Conservation (phyloP, 2,888 invertebrate genomes). For the Drosophila birchii region DNA sequence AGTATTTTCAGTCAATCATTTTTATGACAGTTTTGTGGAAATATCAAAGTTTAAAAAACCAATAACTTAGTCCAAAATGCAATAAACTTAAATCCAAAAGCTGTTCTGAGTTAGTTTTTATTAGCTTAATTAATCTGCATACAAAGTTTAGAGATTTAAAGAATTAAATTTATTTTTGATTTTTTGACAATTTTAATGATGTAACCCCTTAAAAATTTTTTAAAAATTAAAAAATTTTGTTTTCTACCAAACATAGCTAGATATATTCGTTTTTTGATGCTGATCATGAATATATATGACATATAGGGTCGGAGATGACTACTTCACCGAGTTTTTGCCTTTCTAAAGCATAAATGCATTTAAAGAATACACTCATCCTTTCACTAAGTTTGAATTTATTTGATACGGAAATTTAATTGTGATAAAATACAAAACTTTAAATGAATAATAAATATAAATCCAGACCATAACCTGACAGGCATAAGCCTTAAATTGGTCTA, state of each 20-base stretch:
- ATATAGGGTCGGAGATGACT: background rate
- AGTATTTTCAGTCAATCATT: background rate
- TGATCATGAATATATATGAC: background rate
- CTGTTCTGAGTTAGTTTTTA: background rate
- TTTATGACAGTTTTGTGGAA: background rate
- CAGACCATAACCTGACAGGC: slow-evolving; percentile 5
- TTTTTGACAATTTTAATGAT: background rate
- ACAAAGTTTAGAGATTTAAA: background rate
- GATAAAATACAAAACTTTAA: background rate
- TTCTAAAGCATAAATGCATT: too few relatives aligned
- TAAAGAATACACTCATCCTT: background rate
- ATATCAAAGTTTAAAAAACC: background rate
- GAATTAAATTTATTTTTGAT: background rate
- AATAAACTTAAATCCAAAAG: background rate
- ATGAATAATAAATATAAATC: slow-evolving; percentile 11
- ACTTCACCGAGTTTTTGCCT: background rate
- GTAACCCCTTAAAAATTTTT: too few relatives aligned
- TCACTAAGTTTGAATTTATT: background rate
- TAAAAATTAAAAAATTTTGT: too few relatives aligned
- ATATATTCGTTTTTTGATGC: background rate
- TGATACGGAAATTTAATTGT: background rate
- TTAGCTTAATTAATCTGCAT: background rate
- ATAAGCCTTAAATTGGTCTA: background rate
- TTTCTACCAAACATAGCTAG: background rate
- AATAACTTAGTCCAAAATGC: background rate